phyloP scores from a whole-genome alignment of 2,113 vertebrate genomes.

The Anguilla japonica region DNA sequence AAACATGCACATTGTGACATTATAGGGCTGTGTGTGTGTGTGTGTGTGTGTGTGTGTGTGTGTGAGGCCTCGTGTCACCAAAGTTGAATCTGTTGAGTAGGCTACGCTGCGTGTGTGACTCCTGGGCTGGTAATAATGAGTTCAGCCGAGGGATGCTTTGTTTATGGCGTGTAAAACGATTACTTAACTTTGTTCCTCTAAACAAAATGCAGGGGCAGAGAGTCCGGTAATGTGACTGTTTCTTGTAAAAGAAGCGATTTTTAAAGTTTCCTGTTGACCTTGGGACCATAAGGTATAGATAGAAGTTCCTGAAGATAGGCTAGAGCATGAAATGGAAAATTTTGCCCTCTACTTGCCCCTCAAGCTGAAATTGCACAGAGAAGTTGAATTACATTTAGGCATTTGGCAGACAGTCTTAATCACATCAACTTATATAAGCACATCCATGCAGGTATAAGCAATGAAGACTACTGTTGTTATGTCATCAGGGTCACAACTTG shows the following conservation, averaged over 20 bases:
- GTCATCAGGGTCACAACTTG: no score
- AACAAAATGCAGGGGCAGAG: constrained; percentile 23
- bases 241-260: constrained; percentile 58
- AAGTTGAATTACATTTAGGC: no score
- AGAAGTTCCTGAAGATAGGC: background rate
- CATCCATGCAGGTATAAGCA: no score
- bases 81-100: background rate
- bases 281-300: constrained; percentile 30
- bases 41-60: constrained; percentile 18
- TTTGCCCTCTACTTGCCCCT: constrained; percentile 29
- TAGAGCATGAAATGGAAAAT: background rate
- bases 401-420: no score
- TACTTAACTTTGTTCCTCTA: constrained; percentile 56
- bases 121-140: constrained; percentile 22
- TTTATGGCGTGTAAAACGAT: constrained; percentile 59
- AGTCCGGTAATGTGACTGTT: constrained; percentile 49
- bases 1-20: constrained; percentile 61
- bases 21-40: constrained; percentile 49
- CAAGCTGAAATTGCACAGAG: no score
- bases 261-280: constrained; percentile 59
- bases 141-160: constrained; percentile 40
- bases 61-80: background rate
- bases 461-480: no score
- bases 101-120: constrained; percentile 27
- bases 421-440: no score